These are phyloP conservation scores for Myrmecobius fasciatus DNA, from an alignment of 2,113 vertebrate genomes.

Conservation along the genomic window DNA sequence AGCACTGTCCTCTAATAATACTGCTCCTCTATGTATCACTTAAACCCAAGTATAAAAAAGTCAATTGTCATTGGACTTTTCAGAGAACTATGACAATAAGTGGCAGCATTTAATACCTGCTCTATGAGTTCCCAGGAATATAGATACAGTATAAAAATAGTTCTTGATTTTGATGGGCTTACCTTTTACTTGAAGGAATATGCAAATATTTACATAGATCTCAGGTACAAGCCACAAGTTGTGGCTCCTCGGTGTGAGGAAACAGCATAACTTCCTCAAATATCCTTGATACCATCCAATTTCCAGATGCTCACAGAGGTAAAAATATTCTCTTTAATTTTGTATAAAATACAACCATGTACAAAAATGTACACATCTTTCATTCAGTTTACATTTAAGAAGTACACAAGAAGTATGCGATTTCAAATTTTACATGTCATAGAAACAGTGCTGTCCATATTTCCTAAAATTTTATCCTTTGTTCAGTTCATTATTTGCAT, in stretches of 20 bases:
- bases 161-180: neutral
- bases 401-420: slow-evolving; percentile 77
- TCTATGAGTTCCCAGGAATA: neutral
- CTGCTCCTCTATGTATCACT: neutral
- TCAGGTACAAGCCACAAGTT: neutral
- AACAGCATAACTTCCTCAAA: neutral
- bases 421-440: slow-evolving; percentile 70
- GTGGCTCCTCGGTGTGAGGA: neutral
- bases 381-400: slow-evolving; percentile 83
- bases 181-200: neutral
- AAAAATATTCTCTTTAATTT: slow-evolving; percentile 82
- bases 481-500: neutral
- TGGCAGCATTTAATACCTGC: neutral
- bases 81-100: neutral
- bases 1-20: neutral
- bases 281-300: neutral
- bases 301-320: slow-evolving; percentile 12
- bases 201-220: neutral
- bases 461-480: slow-evolving; percentile 51
- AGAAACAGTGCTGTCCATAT: slow-evolving; percentile 78
- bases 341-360: slow-evolving; percentile 91
- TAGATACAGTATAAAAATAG: neutral
- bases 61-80: neutral
- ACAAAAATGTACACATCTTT: slow-evolving; percentile 89
- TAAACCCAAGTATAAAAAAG: neutral